Evolutionary conservation across 1,140 invertebrate species (phyloP).

Genomic region (Batillaria attramentaria): DNA sequence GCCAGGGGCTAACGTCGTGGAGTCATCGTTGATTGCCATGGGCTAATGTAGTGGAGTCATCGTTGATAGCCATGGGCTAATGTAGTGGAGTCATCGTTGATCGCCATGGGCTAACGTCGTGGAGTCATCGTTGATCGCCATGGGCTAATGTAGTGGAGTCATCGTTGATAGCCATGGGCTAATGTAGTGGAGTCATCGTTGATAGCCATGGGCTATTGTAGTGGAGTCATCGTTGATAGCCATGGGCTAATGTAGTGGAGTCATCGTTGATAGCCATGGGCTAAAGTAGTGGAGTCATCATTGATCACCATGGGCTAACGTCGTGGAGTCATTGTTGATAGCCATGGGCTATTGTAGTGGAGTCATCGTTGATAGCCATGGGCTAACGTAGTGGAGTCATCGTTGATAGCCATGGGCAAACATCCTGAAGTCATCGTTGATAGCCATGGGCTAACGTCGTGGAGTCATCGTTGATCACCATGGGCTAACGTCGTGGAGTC

Average conservation of each 20-base stretch:
- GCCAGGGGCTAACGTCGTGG: neutral
- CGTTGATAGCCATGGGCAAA: neutral
- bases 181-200: no score
- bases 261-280: neutral
- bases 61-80: neutral
- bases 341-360: neutral
- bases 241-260: neutral
- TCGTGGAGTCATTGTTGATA: neutral
- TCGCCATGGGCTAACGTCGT: no score
- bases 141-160: neutral
- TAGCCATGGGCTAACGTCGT: neutral
- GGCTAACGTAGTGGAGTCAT: neutral
- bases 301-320: neutral
- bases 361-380: neutral
- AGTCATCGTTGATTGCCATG: neutral
- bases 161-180: neutral
- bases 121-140: no score
- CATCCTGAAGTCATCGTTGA: neutral
- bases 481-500: neutral
- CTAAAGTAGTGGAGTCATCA: no score
- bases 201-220: neutral
- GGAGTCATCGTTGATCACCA: neutral
- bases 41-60: no score
- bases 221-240: neutral
- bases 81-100: neutral